phyloP scores from a whole-genome alignment of 2,888 invertebrate genomes.

The Azorinus chamasolen region DNA sequence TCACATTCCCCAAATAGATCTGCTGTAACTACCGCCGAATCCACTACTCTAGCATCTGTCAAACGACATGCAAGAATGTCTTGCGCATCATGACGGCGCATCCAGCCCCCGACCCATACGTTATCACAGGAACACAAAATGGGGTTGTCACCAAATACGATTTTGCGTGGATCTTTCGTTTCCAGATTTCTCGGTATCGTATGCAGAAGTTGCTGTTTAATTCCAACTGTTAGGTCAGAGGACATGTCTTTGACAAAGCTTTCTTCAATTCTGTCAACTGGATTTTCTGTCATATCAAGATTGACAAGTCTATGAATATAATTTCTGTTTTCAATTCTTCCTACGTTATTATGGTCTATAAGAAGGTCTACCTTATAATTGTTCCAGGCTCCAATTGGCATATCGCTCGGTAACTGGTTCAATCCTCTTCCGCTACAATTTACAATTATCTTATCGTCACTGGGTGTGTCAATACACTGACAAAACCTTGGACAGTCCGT shows the following conservation, averaged over 20 bases:
- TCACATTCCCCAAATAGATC: no score
- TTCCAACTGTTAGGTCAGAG: not conserved
- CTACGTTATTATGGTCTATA: constrained; percentile 30
- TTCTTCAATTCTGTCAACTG: constrained; percentile 5
- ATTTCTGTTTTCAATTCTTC: constrained; percentile 13
- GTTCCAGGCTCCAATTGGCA: constrained; percentile 36
- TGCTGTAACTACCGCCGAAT: not conserved
- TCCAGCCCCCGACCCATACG: constrained; percentile 44
- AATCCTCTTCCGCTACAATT: constrained; percentile 26
- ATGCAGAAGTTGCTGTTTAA: constrained; percentile 13
- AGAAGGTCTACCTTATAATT: constrained; percentile 22
- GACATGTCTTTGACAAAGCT: not conserved
- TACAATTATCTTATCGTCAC: constrained; percentile 24
- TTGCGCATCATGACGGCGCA: constrained; percentile 21
- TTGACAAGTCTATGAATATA: constrained; percentile 28
- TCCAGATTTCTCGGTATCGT: constrained; percentile 6
- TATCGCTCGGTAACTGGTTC: constrained; percentile 10
- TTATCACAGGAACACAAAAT: constrained; percentile 38
- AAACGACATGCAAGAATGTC: constrained; percentile 11
- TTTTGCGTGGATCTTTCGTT: constrained; percentile 17
- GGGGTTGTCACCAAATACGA: constrained; percentile 25
- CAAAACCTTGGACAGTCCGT: constrained; percentile 35
- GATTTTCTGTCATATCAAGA: constrained; percentile 25
- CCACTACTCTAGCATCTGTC: not conserved
- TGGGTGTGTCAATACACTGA: constrained; percentile 35